Evolutionary conservation across 2,113 vertebrate species (phyloP).

Genomic region (Ornithorhynchus anatinus): DNA sequence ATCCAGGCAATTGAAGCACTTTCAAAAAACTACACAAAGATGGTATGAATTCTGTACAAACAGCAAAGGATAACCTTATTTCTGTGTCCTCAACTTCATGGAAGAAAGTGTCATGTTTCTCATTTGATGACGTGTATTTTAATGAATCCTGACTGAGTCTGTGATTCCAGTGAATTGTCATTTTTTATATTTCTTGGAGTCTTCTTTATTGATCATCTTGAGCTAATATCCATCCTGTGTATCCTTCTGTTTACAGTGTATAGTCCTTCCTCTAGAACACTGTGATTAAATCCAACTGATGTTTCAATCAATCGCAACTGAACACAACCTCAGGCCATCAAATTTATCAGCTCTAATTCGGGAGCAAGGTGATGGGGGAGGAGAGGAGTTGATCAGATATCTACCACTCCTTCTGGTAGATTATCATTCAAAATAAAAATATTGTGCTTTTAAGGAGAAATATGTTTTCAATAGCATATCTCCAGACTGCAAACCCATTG

Average conservation of each 20-base stretch:
- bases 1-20: conserved; percentile 35
- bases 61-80: not conserved
- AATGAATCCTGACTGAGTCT: conserved; percentile 25
- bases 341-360: not conserved
- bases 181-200: conserved; percentile 22
- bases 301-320: conserved; percentile 45
- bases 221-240: not conserved
- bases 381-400: too few species aligned
- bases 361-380: not conserved
- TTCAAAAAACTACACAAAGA: conserved; percentile 51
- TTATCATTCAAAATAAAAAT: conserved; percentile 36
- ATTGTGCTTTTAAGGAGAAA: conserved; percentile 13
- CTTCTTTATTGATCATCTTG: conserved; percentile 34
- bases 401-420: not conserved
- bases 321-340: conserved; percentile 13
- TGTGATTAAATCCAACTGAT: conserved; percentile 50
- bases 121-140: conserved; percentile 32
- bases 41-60: too few species aligned
- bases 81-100: not conserved
- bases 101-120: too few species aligned
- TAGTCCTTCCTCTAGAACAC: conserved; percentile 23
- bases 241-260: conserved; percentile 26
- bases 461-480: not conserved
- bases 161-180: conserved; percentile 35
- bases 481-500: conserved; percentile 13